These are phyloP conservation scores for Apogon talboti DNA, from an alignment of 2,797 vertebrate genomes.

Conservation along the genomic window DNA sequence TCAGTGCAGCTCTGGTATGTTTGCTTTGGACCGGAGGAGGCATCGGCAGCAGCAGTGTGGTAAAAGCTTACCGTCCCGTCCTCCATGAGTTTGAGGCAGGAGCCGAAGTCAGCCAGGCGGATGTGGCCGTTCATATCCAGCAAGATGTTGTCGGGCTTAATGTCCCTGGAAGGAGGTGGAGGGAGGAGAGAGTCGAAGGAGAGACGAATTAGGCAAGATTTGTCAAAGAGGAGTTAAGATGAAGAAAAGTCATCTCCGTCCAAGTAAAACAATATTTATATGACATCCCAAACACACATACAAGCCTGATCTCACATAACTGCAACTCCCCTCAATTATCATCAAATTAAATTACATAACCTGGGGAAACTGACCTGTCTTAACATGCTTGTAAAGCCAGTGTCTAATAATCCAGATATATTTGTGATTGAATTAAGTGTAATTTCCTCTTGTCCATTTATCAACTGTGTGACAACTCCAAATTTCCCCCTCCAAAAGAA, in stretches of 20 bases:
- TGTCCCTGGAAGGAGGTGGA: constrained; percentile 87
- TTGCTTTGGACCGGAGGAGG: constrained; percentile 71
- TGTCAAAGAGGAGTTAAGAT: constrained; percentile 10
- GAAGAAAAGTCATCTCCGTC: constrained; percentile 28
- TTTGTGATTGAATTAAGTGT: constrained; percentile 54
- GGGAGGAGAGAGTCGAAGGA: too few relatives aligned
- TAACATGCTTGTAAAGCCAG: constrained; percentile 17
- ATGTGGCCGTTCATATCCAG: constrained; percentile 99
- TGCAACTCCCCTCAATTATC: constrained; percentile 16
- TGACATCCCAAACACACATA: constrained; percentile 36
- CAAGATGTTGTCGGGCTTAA: constrained; percentile 98
- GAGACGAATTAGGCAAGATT: constrained; percentile 25
- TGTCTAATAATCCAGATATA: constrained; percentile 32
- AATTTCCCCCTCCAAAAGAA: constrained; percentile 30
- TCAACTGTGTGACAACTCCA: constrained; percentile 45
- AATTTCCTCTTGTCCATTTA: constrained; percentile 45
- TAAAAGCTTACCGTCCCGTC: constrained; percentile 92
- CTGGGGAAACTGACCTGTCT: constrained; percentile 20
- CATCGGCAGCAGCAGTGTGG: constrained; percentile 62
- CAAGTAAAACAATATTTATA: constrained; percentile 50
- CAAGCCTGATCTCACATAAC: constrained; percentile 24
- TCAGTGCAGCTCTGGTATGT: constrained; percentile 75
- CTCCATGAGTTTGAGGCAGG: constrained; percentile 97
- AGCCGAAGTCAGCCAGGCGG: constrained; percentile 97
- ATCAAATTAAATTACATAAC: constrained; percentile 40